Base-by-base conservation (phyloP, 2,888 invertebrate species). In the Caenorhabditis sp. region DNA sequence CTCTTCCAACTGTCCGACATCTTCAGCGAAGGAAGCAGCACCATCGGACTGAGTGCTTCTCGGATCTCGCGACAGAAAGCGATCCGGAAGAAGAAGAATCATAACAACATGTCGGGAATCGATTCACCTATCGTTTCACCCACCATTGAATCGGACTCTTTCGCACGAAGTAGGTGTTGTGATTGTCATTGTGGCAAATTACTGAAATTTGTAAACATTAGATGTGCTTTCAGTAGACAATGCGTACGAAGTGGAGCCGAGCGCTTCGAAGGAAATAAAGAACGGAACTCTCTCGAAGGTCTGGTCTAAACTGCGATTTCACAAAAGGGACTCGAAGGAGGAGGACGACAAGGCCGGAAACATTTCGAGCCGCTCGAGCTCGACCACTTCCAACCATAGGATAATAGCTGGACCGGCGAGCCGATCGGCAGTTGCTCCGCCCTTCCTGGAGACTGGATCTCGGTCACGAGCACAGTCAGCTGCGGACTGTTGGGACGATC, bases 121-220 rank as follows among this genome's bases (percentile, higher is more conserved):
- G 73, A 72, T 15, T 22, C 65, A n/a, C 45, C 27, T 8, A 24
- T 62, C 9, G 20, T 53, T 13, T 53, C 76, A 9, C 65, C 76
- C 8, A 59, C 53, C 0, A n/a, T 37, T 11, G 68, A 43, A 8
- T 24, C 39, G 41, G 39, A 27, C n/a, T 8, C 9, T 15, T 76
- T 76, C 65, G 70, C 76, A 2, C 63, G 46, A 71, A 76, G 76
- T 76, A 70, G 63, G 76, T 71, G 70, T 70, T 76, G 76, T 74
- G 74, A 58, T 66, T 62, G 62, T 68, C 50, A 26, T 35, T 52
- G 58, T 59, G 35, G 11, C 8, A 20, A 41, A 15, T 3, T 15
- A 41, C 9, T 17, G 5, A 5, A 15, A 35, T 2, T 13, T 35
- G 35, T 35, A 35, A 35, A 35, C 35, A 35, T 13, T 13, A 7